A percentile compares a stretch with the other conserved stretches of the same genome.
Conservation (phyloP, 2,113 vertebrate species). For the Argyrosomus japonicus region DNA sequence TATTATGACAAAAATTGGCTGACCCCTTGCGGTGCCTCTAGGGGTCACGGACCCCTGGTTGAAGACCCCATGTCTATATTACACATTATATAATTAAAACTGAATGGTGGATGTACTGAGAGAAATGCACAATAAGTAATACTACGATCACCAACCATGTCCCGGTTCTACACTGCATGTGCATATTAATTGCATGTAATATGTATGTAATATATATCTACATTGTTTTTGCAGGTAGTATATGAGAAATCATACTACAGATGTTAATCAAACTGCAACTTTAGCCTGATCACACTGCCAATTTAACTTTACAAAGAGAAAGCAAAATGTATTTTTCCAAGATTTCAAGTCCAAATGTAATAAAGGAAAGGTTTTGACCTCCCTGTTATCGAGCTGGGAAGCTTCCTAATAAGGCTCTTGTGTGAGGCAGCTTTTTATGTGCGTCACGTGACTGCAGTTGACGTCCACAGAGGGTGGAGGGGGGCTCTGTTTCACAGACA, state of each 20-base stretch:
- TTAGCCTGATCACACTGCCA: neutral
- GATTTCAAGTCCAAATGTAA: neutral
- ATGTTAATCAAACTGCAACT: too few relatives aligned
- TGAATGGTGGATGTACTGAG: neutral
- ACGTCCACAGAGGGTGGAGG: neutral
- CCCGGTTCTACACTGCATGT: neutral
- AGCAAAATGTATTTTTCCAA: neutral
- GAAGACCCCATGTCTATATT: too few relatives aligned
- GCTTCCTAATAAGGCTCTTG: constrained; percentile 63
- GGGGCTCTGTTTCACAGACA: constrained; percentile 38
- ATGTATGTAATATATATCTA: neutral
- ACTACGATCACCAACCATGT: neutral
- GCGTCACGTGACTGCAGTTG: constrained; percentile 32
- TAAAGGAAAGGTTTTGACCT: constrained; percentile 18
- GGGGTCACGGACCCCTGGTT: too few relatives aligned
- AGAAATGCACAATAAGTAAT: neutral
- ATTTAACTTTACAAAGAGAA: neutral
- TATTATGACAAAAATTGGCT: too few relatives aligned
- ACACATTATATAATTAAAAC: neutral
- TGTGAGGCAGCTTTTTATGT: constrained; percentile 24
- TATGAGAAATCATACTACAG: neutral
- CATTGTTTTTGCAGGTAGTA: neutral
- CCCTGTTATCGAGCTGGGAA: neutral
- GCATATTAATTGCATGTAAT: too few relatives aligned
- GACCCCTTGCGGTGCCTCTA: too few relatives aligned